These are phyloP conservation scores for Sesamia inferens DNA, from an alignment of 2,888 invertebrate genomes.

Conservation along the genomic window DNA sequence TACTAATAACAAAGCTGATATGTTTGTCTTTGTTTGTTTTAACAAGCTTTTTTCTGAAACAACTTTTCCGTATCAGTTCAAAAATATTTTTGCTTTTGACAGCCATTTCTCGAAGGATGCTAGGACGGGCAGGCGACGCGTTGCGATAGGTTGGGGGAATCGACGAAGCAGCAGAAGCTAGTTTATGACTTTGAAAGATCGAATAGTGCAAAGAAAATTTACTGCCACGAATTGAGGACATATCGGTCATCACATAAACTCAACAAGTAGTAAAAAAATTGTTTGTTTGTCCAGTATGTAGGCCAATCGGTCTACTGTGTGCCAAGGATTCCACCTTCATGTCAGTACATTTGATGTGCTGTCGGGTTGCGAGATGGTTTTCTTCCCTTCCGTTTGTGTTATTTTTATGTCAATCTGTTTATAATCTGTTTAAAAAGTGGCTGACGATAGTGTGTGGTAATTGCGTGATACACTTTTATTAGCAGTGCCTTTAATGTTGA, in stretches of 20 bases:
- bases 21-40: no score
- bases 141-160: no score
- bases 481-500: no score
- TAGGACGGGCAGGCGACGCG: no score
- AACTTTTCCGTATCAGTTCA: no score
- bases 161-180: no score
- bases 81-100: no score
- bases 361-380: not conserved
- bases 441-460: not conserved
- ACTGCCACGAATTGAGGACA: not conserved
- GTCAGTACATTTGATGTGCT: constrained; percentile 29
- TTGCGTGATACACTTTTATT: no score
- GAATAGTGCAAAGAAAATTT: not conserved
- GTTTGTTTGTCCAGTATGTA: constrained; percentile 26
- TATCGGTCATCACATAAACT: not conserved
- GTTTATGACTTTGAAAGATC: not conserved
- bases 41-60: no score
- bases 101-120: no score
- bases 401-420: not conserved
- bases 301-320: constrained; percentile 23
- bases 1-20: no score
- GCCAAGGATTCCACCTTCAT: constrained; percentile 31
- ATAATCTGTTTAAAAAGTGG: not conserved
- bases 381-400: not conserved
- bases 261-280: constrained; percentile 6